These are phyloP conservation scores for Microctenopoma lineatum DNA, from an alignment of 2,797 vertebrate genomes.

Conservation along the genomic window DNA sequence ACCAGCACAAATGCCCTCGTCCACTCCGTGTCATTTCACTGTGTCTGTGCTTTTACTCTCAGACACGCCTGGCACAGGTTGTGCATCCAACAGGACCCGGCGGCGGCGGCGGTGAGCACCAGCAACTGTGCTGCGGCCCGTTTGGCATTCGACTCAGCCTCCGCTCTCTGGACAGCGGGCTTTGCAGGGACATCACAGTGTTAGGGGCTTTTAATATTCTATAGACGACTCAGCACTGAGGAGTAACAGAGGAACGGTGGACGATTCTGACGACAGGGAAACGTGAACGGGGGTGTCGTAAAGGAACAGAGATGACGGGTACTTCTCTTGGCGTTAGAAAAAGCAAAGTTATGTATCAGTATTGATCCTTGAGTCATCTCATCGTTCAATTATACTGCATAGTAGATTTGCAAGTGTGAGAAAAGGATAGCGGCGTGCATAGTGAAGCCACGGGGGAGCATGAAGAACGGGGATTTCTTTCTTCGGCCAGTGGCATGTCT, in stretches of 20 bases:
- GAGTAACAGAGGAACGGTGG: slow-evolving; percentile 10
- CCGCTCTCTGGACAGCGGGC: slow-evolving; percentile 62
- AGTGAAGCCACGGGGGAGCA: slow-evolving; percentile 38
- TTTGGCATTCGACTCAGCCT: slow-evolving; percentile 73
- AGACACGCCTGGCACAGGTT: slow-evolving; percentile 18
- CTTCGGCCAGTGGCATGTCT: slow-evolving; percentile 33
- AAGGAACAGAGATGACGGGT: slow-evolving; percentile 17
- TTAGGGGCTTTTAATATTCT: slow-evolving; percentile 73
- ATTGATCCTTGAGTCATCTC: slow-evolving; percentile 11
- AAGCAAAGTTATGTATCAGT: slow-evolving; percentile 3
- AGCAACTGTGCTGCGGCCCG: slow-evolving; percentile 15
- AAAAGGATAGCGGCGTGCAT: slow-evolving; percentile 32
- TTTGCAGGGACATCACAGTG: slow-evolving; percentile 71
- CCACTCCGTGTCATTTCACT: slow-evolving; percentile 21
- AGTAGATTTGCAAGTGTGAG: slow-evolving; percentile 34
- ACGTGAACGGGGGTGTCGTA: slow-evolving; percentile 5
- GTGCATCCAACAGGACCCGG: slow-evolving; percentile 19
- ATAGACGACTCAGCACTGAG: slow-evolving; percentile 34
- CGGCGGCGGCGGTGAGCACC: slow-evolving; percentile 23
- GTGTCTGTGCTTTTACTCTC: slow-evolving; percentile 28
- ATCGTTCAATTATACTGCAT: slow-evolving; percentile 25
- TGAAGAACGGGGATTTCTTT: slow-evolving; percentile 42
- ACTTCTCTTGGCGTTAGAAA: slow-evolving; percentile 35
- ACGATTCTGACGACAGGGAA: slow-evolving; percentile 15
- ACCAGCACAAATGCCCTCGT: slow-evolving; percentile 4